Conservation (phyloP, 2,888 invertebrate species). For the Mythimna impura region DNA sequence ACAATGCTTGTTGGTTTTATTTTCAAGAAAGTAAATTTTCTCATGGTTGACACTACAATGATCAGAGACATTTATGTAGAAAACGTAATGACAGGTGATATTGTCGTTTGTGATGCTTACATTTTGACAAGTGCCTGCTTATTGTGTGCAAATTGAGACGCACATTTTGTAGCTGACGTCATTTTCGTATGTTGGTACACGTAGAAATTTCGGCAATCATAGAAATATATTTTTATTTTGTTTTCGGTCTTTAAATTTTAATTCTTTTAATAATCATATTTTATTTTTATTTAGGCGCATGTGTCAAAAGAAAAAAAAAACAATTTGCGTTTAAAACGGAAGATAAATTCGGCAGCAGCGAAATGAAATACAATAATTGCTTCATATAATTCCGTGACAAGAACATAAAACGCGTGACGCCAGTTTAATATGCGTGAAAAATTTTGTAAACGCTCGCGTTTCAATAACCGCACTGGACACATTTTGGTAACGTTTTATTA, state of each 20-base stretch:
- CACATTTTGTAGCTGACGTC: neutral
- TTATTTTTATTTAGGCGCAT: neutral
- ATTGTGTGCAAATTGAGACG: slow-evolving; percentile 39
- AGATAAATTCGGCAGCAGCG: slow-evolving; percentile 45
- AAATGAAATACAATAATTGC: slow-evolving; percentile 47
- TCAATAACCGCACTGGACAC: slow-evolving; percentile 36
- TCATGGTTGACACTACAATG: slow-evolving; percentile 48
- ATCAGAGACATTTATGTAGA: slow-evolving; percentile 48
- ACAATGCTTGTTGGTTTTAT: slow-evolving; percentile 56
- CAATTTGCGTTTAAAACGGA: slow-evolving; percentile 10
- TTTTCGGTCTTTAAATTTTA: too few species aligned
- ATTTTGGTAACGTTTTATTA: slow-evolving; percentile 42
- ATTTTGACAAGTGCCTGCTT: slow-evolving; percentile 19
- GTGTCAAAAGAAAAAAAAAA: neutral
- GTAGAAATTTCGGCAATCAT: neutral
- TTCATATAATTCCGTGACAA: slow-evolving; percentile 51
- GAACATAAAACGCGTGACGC: slow-evolving; percentile 59
- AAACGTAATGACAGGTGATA: slow-evolving; percentile 41
- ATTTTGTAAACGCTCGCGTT: slow-evolving; percentile 50
- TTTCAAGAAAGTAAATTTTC: slow-evolving; percentile 60
- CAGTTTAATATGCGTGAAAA: slow-evolving; percentile 59
- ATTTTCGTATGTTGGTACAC: neutral
- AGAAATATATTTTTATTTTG: neutral
- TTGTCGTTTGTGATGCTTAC: slow-evolving; percentile 34
- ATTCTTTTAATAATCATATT: neutral